Evolutionary conservation across 2,888 invertebrate genomes (phyloP), one percentile per base, ranked within the genome.

Genomic region (Oligia latruncula): DNA sequence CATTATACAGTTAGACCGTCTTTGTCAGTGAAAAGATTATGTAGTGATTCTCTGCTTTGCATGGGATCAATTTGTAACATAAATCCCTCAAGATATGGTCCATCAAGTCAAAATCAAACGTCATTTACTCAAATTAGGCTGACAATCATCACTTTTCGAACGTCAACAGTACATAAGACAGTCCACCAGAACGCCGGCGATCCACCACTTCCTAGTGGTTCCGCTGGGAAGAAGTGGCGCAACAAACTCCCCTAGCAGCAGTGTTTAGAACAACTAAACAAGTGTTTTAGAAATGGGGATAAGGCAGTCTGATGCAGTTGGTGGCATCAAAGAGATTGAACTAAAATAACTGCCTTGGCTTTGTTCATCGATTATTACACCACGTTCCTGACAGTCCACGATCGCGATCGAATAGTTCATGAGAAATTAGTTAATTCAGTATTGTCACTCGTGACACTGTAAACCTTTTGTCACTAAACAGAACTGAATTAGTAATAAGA

Each of bases 391-490:
- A 20, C 20, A 49, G 2, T 49, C 29, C 8, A 70, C 23, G 49
- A 52, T 20, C 20, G 29, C 68, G n/a, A 29, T 49, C 20, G 29
- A 49, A 49, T 20, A 49, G 29, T 70, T 70, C 13, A 46, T 68
- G 46, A 46, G 46, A 68, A 70, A 15, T 29, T 20, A 15, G 20
- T 70, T 17, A 68, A 46, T 68, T 20, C 68, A 68, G 11, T 68
- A 46, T 13, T 43, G 1, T 43, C 67, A 43, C 43, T n/a, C 17
- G 11, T 17, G 46, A 8, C 49, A 52, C 8, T 49, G 73, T 71
- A 71, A 73, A 55, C 40, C 23, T 23, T 72, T 55, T 75, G 17
- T 29, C 71, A 70, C 8, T 29, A 55, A 71, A 75, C 6, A 23
- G 8, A 11, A 23, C 29, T 43, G 15, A 52, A 4, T 52, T 72